A percentile compares a stretch with the other conserved stretches of the same genome.
Evolutionary conservation across 1,140 invertebrate species (phyloP).

Genomic region (Drosophila pectinifera): DNA sequence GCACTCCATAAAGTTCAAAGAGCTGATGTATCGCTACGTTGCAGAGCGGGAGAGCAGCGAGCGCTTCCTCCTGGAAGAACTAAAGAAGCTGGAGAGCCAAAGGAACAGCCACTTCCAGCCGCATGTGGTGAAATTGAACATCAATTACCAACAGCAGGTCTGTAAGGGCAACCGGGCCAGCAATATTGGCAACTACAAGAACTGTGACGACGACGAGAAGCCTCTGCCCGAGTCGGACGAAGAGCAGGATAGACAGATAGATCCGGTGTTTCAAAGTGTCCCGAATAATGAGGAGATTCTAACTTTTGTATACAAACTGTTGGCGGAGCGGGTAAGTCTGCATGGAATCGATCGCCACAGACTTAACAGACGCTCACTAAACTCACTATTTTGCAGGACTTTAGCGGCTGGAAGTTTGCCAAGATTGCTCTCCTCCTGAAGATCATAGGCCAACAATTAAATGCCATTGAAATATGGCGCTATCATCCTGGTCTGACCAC

Average conservation of each 20-base stretch:
- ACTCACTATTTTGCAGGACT: constrained; percentile 40
- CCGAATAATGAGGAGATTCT: constrained; percentile 74
- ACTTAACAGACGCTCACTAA: not conserved
- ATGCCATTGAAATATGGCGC: constrained; percentile 80
- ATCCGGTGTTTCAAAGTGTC: constrained; percentile 79
- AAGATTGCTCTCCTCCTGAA: constrained; percentile 75
- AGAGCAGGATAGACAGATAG: constrained; percentile 65
- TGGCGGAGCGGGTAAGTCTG: constrained; percentile 62
- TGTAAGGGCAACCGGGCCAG: constrained; percentile 80
- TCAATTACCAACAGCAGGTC: constrained; percentile 72
- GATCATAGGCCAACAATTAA: constrained; percentile 74
- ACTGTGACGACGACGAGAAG: constrained; percentile 72
- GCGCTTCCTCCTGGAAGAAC: constrained; percentile 60
- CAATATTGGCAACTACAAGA: constrained; percentile 80
- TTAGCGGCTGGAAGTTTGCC: constrained; percentile 80
- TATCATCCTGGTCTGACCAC: constrained; percentile 80
- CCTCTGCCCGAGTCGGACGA: constrained; percentile 50
- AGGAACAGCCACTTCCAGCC: constrained; percentile 58
- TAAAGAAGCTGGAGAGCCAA: constrained; percentile 69
- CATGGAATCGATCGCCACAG: not conserved
- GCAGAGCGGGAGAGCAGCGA: constrained; percentile 73
- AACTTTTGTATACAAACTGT: constrained; percentile 65
- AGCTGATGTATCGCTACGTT: constrained; percentile 66
- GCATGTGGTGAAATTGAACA: constrained; percentile 55
- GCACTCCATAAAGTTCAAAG: constrained; percentile 58